Conservation (phyloP, 2,113 vertebrate species). For the Protobothrops flavoviridis region DNA sequence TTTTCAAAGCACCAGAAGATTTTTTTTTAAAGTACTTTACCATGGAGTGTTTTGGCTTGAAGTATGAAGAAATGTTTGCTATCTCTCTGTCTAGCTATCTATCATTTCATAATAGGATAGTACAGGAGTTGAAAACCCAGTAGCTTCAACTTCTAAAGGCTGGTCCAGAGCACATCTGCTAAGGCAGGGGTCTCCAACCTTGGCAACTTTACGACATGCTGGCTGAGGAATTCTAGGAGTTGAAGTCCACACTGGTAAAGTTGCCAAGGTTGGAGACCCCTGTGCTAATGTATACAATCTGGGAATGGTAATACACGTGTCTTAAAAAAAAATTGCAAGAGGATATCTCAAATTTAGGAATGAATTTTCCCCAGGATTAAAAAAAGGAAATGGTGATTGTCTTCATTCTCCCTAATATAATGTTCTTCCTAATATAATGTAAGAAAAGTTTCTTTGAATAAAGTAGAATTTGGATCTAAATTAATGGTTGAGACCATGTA, state of each 20-base stretch:
- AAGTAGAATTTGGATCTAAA: neutral
- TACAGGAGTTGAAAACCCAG: neutral
- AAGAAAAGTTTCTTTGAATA: neutral
- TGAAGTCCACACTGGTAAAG: too few relatives aligned
- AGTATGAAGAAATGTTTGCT: neutral
- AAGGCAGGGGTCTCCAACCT: neutral
- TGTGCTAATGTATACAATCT: neutral
- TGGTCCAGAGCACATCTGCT: neutral
- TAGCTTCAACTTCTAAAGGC: neutral
- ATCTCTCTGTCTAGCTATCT: neutral
- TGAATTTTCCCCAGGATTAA: neutral
- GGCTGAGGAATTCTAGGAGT: too few relatives aligned
- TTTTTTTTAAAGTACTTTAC: neutral
- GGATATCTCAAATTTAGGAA: neutral
- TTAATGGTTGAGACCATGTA: neutral
- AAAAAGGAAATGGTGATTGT: neutral
- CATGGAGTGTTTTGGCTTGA: slow-evolving; percentile 12
- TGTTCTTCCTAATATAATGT: neutral
- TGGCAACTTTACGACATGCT: too few relatives aligned
- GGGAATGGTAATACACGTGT: neutral
- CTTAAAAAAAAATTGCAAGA: neutral
- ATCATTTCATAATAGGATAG: neutral
- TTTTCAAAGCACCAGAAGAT: neutral
- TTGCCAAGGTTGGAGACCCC: too few relatives aligned
- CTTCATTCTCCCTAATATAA: neutral